Percentiles rank a stretch among this genome's conserved stretches.
These are phyloP conservation scores for Austrolebias charrua DNA, from an alignment of 2,797 vertebrate genomes.

Conservation along the genomic window DNA sequence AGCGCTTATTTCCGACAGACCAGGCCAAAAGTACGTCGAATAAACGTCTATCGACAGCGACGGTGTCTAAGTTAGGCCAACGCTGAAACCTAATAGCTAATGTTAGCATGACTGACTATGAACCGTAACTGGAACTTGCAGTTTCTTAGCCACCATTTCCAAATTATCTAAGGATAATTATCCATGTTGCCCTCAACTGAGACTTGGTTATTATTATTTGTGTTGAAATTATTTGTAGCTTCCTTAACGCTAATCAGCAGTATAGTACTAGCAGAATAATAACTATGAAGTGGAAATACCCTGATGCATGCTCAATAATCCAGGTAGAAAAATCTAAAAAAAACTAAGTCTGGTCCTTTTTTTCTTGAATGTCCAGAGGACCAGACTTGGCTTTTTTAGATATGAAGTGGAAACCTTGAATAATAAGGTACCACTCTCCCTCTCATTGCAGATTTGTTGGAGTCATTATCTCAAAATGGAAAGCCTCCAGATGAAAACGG, in stretches of 20 bases:
- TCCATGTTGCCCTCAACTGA: neutral
- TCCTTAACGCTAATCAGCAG: slow-evolving; percentile 39
- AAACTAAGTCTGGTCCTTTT: too few species aligned
- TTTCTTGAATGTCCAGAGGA: too few species aligned
- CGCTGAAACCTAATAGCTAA: slow-evolving; percentile 54
- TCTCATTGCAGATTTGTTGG: slow-evolving; percentile 77
- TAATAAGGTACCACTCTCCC: neutral
- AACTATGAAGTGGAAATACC: too few species aligned
- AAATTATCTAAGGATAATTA: too few species aligned
- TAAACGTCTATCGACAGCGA: slow-evolving; percentile 2
- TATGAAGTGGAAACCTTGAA: too few species aligned
- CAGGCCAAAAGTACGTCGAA: slow-evolving; percentile 84
- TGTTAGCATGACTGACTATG: slow-evolving; percentile 53
- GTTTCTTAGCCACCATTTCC: slow-evolving; percentile 9
- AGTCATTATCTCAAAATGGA: slow-evolving; percentile 82
- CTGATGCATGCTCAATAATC: too few species aligned
- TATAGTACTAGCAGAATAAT: slow-evolving; percentile 10
- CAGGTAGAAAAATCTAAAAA: too few species aligned
- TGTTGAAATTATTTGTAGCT: neutral
- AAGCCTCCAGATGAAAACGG: slow-evolving; percentile 73
- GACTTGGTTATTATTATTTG: neutral
- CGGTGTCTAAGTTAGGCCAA: slow-evolving; percentile 38
- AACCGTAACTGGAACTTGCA: slow-evolving; percentile 49
- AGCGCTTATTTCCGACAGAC: slow-evolving; percentile 89
- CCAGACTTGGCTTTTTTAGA: too few species aligned